These are phyloP conservation scores for Capitulum mitella DNA, from an alignment of 2,888 invertebrate genomes.

Conservation along the genomic window DNA sequence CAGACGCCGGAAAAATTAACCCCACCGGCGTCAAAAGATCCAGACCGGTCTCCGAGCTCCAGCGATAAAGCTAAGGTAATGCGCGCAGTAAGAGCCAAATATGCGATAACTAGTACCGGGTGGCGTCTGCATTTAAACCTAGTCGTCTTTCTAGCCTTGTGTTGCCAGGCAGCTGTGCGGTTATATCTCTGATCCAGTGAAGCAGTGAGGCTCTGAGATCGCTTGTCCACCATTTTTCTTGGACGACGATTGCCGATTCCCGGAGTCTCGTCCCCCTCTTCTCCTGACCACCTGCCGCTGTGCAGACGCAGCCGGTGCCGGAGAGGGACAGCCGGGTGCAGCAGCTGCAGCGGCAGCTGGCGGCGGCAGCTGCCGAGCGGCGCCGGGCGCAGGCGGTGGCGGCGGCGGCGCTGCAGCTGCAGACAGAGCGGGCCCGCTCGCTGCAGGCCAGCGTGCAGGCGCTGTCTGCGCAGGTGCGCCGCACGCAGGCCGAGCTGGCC, in stretches of 20 bases:
- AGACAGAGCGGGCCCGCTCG: not conserved
- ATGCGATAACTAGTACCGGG: too few species aligned
- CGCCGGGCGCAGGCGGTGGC: slow-evolving; percentile 7
- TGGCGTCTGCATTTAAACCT: too few species aligned
- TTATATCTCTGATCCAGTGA: too few species aligned
- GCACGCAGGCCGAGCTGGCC: not conserved
- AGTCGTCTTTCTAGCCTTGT: too few species aligned
- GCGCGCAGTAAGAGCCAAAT: too few species aligned
- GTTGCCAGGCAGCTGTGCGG: too few species aligned
- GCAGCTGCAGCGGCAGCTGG: not conserved
- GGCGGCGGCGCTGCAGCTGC: not conserved
- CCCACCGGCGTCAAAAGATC: too few species aligned
- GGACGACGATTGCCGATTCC: not conserved
- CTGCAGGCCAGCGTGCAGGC: slow-evolving; percentile 9
- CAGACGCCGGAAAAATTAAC: too few species aligned
- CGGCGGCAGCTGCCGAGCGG: not conserved
- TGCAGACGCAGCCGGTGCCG: not conserved
- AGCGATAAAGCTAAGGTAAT: too few species aligned
- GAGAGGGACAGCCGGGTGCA: not conserved
- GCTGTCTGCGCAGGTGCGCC: not conserved
- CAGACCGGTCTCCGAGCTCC: too few species aligned
- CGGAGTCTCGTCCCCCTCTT: not conserved
- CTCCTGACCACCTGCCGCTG: not conserved
- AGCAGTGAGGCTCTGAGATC: too few species aligned
- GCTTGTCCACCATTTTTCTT: too few species aligned